A percentile compares a stretch with the other conserved stretches of the same genome.
These are phyloP conservation scores for Cryptocheilus praepositus DNA, from an alignment of 2,888 invertebrate species.

Conservation along the genomic window DNA sequence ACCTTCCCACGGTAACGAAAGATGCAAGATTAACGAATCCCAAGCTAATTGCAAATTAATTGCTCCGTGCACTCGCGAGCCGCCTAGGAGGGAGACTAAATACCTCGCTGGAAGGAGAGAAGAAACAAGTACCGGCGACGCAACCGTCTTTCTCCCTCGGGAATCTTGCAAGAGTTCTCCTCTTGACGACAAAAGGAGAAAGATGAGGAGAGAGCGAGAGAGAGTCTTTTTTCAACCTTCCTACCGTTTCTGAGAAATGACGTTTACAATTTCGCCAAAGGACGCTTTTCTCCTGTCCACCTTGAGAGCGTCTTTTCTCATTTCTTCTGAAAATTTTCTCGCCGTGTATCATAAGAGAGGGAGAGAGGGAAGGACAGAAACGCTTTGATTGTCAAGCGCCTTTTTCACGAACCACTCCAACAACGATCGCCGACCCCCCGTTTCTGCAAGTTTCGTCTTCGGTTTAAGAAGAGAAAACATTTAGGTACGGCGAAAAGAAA, in stretches of 20 bases:
- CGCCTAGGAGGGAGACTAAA: background rate
- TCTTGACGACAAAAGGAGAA: background rate
- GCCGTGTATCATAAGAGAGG: too few relatives aligned
- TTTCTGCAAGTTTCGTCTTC: too few relatives aligned
- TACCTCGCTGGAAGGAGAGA: background rate
- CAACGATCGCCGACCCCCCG: too few relatives aligned
- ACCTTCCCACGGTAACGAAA: conserved; percentile 19
- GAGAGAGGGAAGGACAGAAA: too few relatives aligned
- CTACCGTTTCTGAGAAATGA: background rate
- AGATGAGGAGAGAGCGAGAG: conserved; percentile 22
- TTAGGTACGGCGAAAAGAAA: too few relatives aligned
- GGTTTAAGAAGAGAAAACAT: too few relatives aligned
- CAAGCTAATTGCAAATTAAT: conserved; percentile 49
- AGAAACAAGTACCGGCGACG: background rate
- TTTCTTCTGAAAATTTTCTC: too few relatives aligned
- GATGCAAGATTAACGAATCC: conserved; percentile 44
- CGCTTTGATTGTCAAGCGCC: too few relatives aligned
- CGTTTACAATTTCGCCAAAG: conserved; percentile 26
- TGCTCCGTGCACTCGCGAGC: conserved; percentile 29
- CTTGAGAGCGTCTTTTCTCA: too few relatives aligned
- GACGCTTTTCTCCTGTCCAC: background rate
- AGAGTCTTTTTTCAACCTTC: background rate
- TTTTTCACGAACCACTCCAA: too few relatives aligned
- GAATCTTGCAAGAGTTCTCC: too few relatives aligned
- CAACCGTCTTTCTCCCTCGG: too few relatives aligned